Conservation (phyloP, 2,888 invertebrate genomes). For the Chymomyza fuscimana region DNA sequence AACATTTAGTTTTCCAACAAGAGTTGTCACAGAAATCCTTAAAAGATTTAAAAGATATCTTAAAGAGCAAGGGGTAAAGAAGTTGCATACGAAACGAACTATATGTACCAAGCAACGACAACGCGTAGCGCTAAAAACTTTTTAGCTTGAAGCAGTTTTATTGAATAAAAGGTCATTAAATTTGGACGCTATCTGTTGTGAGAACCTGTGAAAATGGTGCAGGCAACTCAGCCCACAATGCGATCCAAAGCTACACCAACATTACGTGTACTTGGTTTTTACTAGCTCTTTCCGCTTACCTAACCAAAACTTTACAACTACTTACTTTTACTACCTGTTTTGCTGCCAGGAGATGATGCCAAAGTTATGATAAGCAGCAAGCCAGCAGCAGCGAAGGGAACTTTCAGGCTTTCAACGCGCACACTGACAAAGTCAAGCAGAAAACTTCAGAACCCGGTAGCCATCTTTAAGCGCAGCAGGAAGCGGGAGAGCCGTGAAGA, state of each 20-base stretch:
- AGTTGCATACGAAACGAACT: background rate
- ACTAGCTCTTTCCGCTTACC: slow-evolving; percentile 71
- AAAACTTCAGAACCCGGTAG: slow-evolving; percentile 58
- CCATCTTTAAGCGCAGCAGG: slow-evolving; percentile 29
- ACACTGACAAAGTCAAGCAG: slow-evolving; percentile 67
- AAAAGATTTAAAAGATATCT: background rate
- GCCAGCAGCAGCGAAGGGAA: slow-evolving; percentile 30
- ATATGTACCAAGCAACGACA: background rate
- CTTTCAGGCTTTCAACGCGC: slow-evolving; percentile 52
- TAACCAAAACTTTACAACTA: slow-evolving; percentile 67
- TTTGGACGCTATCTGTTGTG: slow-evolving; percentile 72
- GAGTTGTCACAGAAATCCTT: background rate
- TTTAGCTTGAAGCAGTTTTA: slow-evolving; percentile 62
- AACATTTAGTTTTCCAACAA: background rate
- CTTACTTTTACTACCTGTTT: slow-evolving; percentile 68
- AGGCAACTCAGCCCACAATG: slow-evolving; percentile 24
- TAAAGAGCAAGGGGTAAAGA: background rate
- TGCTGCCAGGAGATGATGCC: slow-evolving; percentile 32
- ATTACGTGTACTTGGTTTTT: slow-evolving; percentile 39
- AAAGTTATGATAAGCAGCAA: slow-evolving; percentile 70
- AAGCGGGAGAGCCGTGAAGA: slow-evolving; percentile 15
- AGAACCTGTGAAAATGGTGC: slow-evolving; percentile 64
- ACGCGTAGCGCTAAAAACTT: slow-evolving; percentile 21
- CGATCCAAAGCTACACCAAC: background rate
- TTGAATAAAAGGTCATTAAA: slow-evolving; percentile 74